These are phyloP conservation scores for Pachypanchax playfairii DNA, from an alignment of 2,113 vertebrate genomes.

Conservation along the genomic window DNA sequence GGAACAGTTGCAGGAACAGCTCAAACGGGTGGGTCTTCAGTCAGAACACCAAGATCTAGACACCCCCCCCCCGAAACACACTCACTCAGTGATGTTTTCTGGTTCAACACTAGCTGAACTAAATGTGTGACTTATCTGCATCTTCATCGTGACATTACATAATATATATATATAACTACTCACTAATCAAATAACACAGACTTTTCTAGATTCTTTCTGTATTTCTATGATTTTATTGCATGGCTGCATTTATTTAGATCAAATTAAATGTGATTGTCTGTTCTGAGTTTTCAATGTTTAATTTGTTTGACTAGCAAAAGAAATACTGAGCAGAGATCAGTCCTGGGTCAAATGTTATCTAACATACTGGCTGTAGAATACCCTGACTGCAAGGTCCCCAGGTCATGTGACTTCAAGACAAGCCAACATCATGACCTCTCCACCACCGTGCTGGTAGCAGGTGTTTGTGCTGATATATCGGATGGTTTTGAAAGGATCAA, in stretches of 20 bases:
- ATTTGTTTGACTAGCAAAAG: too few species aligned
- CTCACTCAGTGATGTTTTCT: constrained; percentile 1
- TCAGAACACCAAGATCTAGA: constrained; percentile 27
- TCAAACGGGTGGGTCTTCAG: constrained; percentile 91
- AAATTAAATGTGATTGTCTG: too few species aligned
- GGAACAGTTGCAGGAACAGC: constrained; percentile 95
- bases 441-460: neutral
- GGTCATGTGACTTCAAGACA: neutral
- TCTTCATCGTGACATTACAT: constrained; percentile 37
- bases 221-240: constrained; percentile 23
- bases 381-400: neutral
- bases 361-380: neutral
- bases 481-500: neutral
- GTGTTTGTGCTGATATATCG: neutral
- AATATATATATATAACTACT: constrained; percentile 50
- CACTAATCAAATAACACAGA: constrained; percentile 72
- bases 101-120: neutral
- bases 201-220: constrained; percentile 42
- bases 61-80: neutral
- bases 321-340: too few species aligned
- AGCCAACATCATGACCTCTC: neutral
- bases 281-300: too few species aligned
- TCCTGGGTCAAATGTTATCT: neutral
- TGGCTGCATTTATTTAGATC: constrained; percentile 8
- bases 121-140: constrained; percentile 40